Evolutionary conservation across 2,797 vertebrate genomes (phyloP).

Genomic region (Xerus rutilus): DNA sequence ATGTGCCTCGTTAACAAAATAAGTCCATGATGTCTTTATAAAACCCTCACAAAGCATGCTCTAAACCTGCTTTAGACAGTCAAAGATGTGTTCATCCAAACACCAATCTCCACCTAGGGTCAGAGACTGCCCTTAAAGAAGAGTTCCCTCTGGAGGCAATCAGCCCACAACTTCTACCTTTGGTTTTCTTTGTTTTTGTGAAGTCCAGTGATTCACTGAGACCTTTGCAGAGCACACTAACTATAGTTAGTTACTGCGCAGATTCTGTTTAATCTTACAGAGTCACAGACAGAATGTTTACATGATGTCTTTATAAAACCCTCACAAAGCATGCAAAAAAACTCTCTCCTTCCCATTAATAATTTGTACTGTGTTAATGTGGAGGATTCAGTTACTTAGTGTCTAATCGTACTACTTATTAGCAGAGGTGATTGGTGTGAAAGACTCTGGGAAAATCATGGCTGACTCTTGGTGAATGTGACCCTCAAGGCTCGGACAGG

Average conservation of each 20-base stretch:
- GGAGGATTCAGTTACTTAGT: neutral
- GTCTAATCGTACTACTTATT: neutral
- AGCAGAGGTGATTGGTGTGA: too few relatives aligned
- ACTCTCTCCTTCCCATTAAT: neutral
- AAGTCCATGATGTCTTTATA: neutral
- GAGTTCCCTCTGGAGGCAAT: neutral
- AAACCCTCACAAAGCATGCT: neutral
- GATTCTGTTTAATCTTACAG: neutral
- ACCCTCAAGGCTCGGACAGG: too few relatives aligned
- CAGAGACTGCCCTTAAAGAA: neutral
- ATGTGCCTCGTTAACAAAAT: neutral
- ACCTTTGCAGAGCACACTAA: neutral
- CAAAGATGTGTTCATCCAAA: neutral
- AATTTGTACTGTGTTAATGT: fast-evolving
- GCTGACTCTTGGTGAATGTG: too few relatives aligned
- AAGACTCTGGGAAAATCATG: fast-evolving
- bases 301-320: neutral
- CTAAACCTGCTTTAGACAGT: neutral
- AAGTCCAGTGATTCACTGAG: neutral
- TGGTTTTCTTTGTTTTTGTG: neutral
- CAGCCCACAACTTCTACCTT: neutral
- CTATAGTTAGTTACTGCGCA: too few relatives aligned
- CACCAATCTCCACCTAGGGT: neutral
- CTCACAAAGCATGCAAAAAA: neutral
- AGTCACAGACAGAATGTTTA: neutral